Conservation (phyloP, 2,888 invertebrate species). For the Antitype chi region DNA sequence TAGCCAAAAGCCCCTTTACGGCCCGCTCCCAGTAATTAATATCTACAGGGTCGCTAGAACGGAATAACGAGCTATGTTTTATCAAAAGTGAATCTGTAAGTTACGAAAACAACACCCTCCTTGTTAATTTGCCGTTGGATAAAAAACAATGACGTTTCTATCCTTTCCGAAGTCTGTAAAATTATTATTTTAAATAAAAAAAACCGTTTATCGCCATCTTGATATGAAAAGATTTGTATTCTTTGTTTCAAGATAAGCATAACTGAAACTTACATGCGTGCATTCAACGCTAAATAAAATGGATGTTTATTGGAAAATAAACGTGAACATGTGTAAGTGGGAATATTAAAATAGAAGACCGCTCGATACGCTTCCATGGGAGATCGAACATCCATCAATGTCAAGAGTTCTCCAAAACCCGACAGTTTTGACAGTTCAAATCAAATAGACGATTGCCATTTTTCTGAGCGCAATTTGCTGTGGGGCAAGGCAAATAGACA, state of each 20-base stretch:
- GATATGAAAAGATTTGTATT: conserved; percentile 16
- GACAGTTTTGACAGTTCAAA: too few species aligned
- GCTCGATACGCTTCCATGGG: neutral
- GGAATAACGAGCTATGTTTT: neutral
- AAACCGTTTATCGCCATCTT: conserved; percentile 4
- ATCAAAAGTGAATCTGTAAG: neutral
- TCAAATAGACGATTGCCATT: neutral
- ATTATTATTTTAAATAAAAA: neutral
- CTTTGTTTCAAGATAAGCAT: conserved; percentile 23
- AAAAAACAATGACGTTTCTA: neutral
- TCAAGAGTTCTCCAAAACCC: too few species aligned
- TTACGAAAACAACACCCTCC: neutral
- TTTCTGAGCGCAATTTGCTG: neutral
- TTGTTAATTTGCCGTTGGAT: neutral
- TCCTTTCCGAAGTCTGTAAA: neutral
- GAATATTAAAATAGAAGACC: neutral
- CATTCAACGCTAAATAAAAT: conserved; percentile 21
- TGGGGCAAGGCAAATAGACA: neutral
- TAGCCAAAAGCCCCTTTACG: too few species aligned
- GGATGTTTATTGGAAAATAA: neutral
- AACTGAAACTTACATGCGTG: conserved; percentile 10
- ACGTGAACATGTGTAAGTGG: conserved; percentile 1
- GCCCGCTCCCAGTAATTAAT: too few species aligned
- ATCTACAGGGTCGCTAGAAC: too few species aligned
- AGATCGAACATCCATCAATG: too few species aligned